These are phyloP conservation scores for Meandrina meandrites DNA, from an alignment of 92 coral and sea anemone species.

Conservation along the genomic window DNA sequence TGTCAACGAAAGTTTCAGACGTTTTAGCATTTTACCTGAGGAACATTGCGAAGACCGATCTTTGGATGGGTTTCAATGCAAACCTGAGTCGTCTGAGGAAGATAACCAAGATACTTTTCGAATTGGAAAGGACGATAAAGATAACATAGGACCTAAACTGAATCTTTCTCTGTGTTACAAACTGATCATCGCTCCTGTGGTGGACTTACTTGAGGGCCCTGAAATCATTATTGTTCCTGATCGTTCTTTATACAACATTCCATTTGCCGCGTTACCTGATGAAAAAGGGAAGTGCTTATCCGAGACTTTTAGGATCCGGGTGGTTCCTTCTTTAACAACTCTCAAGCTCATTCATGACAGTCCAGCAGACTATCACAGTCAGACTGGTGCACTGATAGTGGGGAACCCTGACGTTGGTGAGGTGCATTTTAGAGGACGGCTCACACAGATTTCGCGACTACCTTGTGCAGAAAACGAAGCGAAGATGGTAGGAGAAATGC, in stretches of 20 bases:
- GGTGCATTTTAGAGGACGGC: background rate
- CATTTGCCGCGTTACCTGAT: background rate
- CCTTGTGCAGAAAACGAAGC: background rate
- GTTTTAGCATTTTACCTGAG: background rate
- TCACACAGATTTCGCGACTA: background rate
- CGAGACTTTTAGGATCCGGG: background rate
- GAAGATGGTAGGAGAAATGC: background rate
- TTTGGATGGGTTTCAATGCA: background rate
- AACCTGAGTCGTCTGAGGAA: background rate
- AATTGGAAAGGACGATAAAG: background rate
- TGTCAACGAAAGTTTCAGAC: background rate
- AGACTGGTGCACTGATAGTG: constrained; percentile 1
- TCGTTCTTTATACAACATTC: background rate
- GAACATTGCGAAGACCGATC: background rate
- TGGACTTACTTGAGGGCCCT: background rate
- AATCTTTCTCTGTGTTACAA: background rate
- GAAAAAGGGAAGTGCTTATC: background rate
- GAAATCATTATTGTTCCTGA: constrained; percentile 1
- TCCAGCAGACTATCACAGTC: constrained; percentile 12
- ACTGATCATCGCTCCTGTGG: background rate
- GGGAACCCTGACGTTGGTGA: background rate
- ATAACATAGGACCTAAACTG: background rate
- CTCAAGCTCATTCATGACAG: constrained; percentile 14
- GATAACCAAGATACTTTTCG: background rate
- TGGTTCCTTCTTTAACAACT: constrained; percentile 18